A percentile compares a stretch with the other conserved stretches of the same genome.
Evolutionary conservation across 2,888 invertebrate genomes (phyloP).

Genomic region (Rotaria socialis): DNA sequence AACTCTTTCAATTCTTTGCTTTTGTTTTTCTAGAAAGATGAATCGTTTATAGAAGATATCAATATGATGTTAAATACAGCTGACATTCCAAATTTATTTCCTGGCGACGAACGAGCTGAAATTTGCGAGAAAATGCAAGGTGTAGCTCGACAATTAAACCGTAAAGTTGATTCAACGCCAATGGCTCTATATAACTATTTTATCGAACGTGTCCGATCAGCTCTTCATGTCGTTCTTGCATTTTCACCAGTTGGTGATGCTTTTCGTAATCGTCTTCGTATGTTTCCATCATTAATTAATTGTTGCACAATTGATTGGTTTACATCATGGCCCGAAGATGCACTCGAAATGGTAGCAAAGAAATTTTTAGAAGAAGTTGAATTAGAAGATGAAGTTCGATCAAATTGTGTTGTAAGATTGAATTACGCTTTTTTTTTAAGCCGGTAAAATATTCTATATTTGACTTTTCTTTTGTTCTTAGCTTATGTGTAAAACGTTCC

Average conservation of each 20-base stretch:
- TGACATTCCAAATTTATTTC: constrained; percentile 60
- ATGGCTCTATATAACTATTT: constrained; percentile 60
- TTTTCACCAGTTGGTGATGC: constrained; percentile 61
- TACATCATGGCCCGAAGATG: constrained; percentile 60
- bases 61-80: constrained; percentile 61
- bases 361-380: constrained; percentile 60
- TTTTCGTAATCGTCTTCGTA: constrained; percentile 59
- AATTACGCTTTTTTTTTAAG: constrained; percentile 43
- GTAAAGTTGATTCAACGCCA: constrained; percentile 58
- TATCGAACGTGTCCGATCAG: constrained; percentile 58
- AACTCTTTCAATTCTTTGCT: not conserved
- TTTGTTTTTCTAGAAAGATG: constrained; percentile 52
- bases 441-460: constrained; percentile 47
- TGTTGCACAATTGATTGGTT: constrained; percentile 62
- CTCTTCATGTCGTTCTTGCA: constrained; percentile 59
- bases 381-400: constrained; percentile 49
- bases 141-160: constrained; percentile 52
- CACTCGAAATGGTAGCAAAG: constrained; percentile 60
- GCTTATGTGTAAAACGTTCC: constrained; percentile 59
- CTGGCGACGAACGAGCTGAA: constrained; percentile 60
- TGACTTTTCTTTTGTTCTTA: constrained; percentile 49
- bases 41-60: constrained; percentile 61
- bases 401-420: constrained; percentile 15
- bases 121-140: constrained; percentile 60
- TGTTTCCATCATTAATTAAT: constrained; percentile 61